Evolutionary conservation across 35 echinoderm and acorn worm species (phyloP).

Genomic region (Hemicentrotus pulcherrimus): DNA sequence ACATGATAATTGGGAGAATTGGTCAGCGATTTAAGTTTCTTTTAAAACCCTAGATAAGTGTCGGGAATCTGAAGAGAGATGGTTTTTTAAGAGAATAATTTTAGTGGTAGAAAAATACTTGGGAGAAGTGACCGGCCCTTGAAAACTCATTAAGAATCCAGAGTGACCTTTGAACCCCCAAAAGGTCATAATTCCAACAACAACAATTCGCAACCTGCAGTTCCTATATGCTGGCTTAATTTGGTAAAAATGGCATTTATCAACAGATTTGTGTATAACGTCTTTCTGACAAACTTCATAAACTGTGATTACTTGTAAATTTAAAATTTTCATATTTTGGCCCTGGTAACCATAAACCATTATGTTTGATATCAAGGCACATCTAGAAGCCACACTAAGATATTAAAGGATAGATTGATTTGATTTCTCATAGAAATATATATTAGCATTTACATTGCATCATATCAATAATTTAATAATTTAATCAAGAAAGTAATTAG

Average conservation of each 20-base stretch:
- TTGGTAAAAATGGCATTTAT: neutral
- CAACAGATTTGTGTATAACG: neutral
- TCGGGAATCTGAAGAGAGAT: too few relatives aligned
- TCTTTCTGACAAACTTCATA: neutral
- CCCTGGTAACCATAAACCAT: neutral
- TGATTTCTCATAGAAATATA: neutral
- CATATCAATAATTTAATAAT: neutral
- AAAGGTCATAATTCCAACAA: neutral
- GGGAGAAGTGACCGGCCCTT: too few relatives aligned
- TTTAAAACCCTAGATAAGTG: too few relatives aligned
- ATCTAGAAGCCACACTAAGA: neutral
- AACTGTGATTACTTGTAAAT: neutral
- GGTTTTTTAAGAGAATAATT: too few relatives aligned
- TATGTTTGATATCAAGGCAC: neutral
- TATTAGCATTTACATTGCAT: neutral
- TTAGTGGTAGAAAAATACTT: too few relatives aligned
- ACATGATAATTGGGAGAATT: too few relatives aligned
- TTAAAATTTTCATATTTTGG: neutral
- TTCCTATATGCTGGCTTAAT: too few relatives aligned
- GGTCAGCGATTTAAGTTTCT: too few relatives aligned
- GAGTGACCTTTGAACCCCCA: neutral
- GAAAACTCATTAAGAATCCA: too few relatives aligned
- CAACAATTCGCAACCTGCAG: too few relatives aligned
- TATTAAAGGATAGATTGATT: neutral
- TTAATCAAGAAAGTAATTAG: neutral